Percentiles rank a stretch among this genome's conserved stretches.
These are phyloP conservation scores for Micronycteris hirsuta DNA, from an alignment of 2,113 vertebrate species.

Conservation along the genomic window DNA sequence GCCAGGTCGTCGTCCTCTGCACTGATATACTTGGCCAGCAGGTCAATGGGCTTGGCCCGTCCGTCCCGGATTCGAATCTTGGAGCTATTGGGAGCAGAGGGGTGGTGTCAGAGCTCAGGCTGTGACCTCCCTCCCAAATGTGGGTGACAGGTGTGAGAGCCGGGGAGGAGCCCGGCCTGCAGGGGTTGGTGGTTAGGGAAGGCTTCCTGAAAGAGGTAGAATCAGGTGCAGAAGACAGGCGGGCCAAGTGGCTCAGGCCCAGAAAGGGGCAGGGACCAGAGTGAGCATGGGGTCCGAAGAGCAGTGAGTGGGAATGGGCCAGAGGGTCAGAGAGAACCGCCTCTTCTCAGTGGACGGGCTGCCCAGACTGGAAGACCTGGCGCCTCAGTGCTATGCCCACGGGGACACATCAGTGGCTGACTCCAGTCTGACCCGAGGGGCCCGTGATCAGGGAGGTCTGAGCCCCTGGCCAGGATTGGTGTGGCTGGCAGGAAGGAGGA, in stretches of 20 bases:
- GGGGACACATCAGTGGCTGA: accelerated
- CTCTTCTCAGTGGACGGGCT: not conserved
- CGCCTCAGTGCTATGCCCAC: not conserved
- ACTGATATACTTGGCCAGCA: conserved; percentile 97
- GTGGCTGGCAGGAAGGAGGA: accelerated
- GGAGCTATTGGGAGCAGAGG: conserved; percentile 80
- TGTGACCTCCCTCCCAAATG: accelerated
- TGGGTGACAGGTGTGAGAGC: not conserved
- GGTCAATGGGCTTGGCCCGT: conserved; percentile 95
- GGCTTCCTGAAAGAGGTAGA: not conserved
- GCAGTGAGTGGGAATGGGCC: not conserved
- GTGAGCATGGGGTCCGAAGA: not conserved
- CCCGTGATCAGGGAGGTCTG: not conserved
- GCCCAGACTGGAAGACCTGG: not conserved
- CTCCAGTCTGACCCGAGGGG: no score
- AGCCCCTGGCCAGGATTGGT: not conserved
- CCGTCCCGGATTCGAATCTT: conserved; percentile 97
- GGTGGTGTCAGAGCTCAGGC: accelerated
- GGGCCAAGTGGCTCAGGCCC: not conserved
- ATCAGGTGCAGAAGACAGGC: not conserved
- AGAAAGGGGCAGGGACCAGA: no score
- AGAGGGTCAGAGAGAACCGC: no score
- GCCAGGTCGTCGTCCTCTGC: conserved; percentile 96
- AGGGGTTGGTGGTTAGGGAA: not conserved
- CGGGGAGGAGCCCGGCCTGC: accelerated